Conservation (phyloP, 2,888 invertebrate genomes). For the Acanthopleura granulata region DNA sequence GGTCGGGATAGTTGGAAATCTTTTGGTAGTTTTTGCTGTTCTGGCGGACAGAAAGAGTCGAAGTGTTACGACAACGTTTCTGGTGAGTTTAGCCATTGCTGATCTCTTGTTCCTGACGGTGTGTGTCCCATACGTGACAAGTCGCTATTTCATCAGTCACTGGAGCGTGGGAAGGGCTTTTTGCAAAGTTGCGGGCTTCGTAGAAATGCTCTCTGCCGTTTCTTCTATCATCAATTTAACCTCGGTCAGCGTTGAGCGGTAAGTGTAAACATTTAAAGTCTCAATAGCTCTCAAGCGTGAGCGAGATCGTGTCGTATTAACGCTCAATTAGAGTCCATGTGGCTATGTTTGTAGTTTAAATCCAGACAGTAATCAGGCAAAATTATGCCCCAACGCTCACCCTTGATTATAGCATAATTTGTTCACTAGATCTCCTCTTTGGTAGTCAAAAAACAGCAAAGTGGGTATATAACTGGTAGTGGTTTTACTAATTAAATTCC, state of each 20-base stretch:
- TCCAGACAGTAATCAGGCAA: no score
- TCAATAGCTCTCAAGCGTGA: no score
- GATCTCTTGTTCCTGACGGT: constrained; percentile 70
- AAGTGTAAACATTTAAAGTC: constrained; percentile 30
- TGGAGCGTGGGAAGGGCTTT: constrained; percentile 69
- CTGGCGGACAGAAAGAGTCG: constrained; percentile 64
- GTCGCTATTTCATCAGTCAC: constrained; percentile 67
- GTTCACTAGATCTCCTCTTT: no score
- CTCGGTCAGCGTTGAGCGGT: constrained; percentile 73
- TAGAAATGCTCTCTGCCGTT: constrained; percentile 70
- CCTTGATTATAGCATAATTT: no score
- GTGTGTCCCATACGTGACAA: constrained; percentile 70
- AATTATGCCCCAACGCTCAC: no score
- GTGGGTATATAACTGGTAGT: no score
- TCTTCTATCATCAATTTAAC: constrained; percentile 72
- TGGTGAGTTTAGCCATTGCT: constrained; percentile 64
- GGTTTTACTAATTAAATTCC: no score
- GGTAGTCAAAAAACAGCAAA: no score
- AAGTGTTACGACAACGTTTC: constrained; percentile 60
- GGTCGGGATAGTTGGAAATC: constrained; percentile 70
- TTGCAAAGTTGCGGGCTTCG: constrained; percentile 70
- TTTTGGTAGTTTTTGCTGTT: constrained; percentile 70
- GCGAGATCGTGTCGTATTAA: no score
- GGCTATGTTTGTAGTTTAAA: no score
- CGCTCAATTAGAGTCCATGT: no score